Evolutionary conservation across 2,888 invertebrate species (phyloP).

Genomic region (Drosophila koepferae): DNA sequence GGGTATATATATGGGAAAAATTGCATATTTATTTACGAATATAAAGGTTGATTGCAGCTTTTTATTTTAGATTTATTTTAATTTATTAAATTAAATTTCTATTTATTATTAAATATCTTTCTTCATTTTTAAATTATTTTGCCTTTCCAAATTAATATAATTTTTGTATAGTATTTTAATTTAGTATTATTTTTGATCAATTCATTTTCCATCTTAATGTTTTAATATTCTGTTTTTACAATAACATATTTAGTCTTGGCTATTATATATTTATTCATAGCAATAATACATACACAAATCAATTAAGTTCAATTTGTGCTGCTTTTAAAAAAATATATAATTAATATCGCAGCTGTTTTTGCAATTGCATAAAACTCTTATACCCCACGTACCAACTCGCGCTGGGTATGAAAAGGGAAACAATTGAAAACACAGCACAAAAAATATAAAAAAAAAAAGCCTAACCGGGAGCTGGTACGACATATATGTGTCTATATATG

Average conservation of each 20-base stretch:
- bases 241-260: background rate
- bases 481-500: background rate
- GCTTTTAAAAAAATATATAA: background rate
- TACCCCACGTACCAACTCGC: background rate
- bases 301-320: background rate
- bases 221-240: background rate
- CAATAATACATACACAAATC: background rate
- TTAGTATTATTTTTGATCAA: background rate
- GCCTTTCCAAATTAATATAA: background rate
- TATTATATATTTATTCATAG: background rate
- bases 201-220: background rate
- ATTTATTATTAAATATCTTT: too few relatives aligned
- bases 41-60: too few relatives aligned
- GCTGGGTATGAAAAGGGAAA: constrained; percentile 43
- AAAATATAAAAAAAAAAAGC: constrained; percentile 16
- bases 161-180: background rate
- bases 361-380: background rate
- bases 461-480: constrained; percentile 27
- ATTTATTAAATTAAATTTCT: too few relatives aligned
- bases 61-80: too few relatives aligned
- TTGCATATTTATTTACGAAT: too few relatives aligned
- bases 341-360: background rate
- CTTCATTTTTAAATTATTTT: too few relatives aligned
- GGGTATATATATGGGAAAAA: too few relatives aligned
- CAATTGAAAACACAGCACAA: constrained; percentile 39